Evolutionary conservation across 2,797 vertebrate genomes (phyloP).

Genomic region (Peromyscus eremicus): DNA sequence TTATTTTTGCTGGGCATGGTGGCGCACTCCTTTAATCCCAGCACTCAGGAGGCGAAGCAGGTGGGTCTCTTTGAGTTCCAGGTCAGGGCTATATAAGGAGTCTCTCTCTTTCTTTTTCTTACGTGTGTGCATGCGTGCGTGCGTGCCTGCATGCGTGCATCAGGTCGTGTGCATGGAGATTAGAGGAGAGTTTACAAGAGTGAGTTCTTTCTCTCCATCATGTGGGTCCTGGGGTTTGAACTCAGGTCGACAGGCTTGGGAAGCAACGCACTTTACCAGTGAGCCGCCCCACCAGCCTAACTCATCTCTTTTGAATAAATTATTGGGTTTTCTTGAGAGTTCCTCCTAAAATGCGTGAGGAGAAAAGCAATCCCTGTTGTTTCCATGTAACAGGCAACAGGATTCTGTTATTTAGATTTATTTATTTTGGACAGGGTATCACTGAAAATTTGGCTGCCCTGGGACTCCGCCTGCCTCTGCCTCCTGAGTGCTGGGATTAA

Average conservation of each 20-base stretch:
- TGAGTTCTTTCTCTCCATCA: fast-evolving
- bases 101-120: background rate
- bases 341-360: background rate
- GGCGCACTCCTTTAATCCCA: background rate
- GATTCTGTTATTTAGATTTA: background rate
- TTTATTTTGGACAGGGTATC: background rate
- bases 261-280: background rate
- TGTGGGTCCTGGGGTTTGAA: background rate
- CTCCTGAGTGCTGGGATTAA: background rate
- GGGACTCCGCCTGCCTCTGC: background rate
- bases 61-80: background rate
- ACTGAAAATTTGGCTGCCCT: background rate
- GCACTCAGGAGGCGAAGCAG: background rate
- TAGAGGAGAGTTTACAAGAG: background rate
- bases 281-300: background rate
- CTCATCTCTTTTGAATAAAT: background rate
- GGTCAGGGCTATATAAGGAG: background rate
- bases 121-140: background rate
- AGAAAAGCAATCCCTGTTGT: background rate
- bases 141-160: fast-evolving
- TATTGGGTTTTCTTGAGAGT: background rate
- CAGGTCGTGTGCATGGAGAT: background rate
- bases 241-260: background rate
- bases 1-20: background rate
- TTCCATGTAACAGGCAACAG: background rate